Evolutionary conservation across 2,113 vertebrate genomes (phyloP).

Genomic region (Dromiciops gliroides): DNA sequence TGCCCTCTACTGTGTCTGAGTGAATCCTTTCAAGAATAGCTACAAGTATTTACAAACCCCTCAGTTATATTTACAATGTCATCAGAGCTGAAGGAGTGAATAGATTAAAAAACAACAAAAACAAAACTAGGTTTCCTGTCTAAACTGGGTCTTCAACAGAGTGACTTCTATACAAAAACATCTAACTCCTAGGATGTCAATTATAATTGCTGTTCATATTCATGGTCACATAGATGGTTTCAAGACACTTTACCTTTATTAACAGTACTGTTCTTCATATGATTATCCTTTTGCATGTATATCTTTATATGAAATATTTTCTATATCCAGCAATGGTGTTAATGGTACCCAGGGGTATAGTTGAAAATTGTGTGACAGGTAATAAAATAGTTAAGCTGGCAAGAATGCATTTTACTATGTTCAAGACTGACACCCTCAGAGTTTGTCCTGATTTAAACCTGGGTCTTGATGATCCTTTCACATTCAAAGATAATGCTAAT

Average conservation of each 20-base stretch:
- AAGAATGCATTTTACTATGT: neutral
- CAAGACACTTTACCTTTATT: neutral
- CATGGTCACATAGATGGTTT: neutral
- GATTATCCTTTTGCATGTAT: neutral
- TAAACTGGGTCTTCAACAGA: neutral
- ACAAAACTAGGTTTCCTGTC: too few species aligned
- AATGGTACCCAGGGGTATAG: neutral
- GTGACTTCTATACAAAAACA: neutral
- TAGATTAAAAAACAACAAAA: neutral
- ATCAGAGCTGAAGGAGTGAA: too few species aligned
- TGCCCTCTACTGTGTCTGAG: too few species aligned
- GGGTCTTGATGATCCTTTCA: neutral
- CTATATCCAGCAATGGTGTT: neutral
- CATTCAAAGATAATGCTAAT: slow-evolving; percentile 16
- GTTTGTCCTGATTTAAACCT: neutral
- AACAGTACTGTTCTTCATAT: neutral
- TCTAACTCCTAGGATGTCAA: neutral
- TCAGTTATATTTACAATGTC: too few species aligned
- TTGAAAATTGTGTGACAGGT: neutral
- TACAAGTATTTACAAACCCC: too few species aligned
- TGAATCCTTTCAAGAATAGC: too few species aligned
- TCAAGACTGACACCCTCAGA: neutral
- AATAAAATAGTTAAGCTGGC: neutral
- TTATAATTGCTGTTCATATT: neutral
- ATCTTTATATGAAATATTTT: neutral